Percentiles rank a stretch among this genome's conserved stretches.
Evolutionary conservation across 2,797 vertebrate genomes (phyloP).

Genomic region (Silurus aristotelis): DNA sequence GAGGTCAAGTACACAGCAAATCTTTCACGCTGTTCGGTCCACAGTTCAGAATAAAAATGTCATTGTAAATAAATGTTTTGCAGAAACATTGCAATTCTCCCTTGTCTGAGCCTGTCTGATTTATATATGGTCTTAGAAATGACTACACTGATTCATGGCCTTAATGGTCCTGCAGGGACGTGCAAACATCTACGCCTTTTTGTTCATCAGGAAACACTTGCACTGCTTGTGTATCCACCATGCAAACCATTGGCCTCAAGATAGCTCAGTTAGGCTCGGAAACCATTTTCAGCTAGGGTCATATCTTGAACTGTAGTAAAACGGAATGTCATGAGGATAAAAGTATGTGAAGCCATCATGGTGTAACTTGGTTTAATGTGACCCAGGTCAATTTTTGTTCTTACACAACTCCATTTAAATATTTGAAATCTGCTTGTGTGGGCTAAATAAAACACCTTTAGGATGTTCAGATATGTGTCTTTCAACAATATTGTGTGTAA

Average conservation of each 20-base stretch:
- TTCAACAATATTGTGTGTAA: slow-evolving; percentile 7
- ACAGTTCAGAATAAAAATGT: slow-evolving; percentile 44
- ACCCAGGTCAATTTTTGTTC: slow-evolving; percentile 56
- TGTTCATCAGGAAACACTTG: slow-evolving; percentile 65
- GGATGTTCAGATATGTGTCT: slow-evolving; percentile 27
- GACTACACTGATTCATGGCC: slow-evolving; percentile 69
- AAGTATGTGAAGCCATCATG: slow-evolving; percentile 44
- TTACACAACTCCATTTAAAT: slow-evolving; percentile 34
- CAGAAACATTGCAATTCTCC: slow-evolving; percentile 57
- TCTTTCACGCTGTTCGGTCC: slow-evolving; percentile 55
- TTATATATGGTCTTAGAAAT: slow-evolving; percentile 70
- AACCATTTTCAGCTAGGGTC: slow-evolving; percentile 23
- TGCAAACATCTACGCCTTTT: slow-evolving; percentile 64
- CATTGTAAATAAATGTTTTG: slow-evolving; percentile 61
- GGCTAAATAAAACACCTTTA: neutral
- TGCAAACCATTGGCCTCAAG: slow-evolving; percentile 52
- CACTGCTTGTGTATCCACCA: slow-evolving; percentile 62
- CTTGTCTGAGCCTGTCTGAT: slow-evolving; percentile 66
- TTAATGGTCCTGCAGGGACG: slow-evolving; percentile 68
- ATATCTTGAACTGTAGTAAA: slow-evolving; percentile 47
- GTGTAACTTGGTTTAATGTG: neutral
- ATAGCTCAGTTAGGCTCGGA: slow-evolving; percentile 51
- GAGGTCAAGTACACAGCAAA: slow-evolving; percentile 62
- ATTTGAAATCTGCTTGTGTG: slow-evolving; percentile 44
- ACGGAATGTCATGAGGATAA: slow-evolving; percentile 27